Base-by-base conservation (phyloP, 2,888 invertebrate species). In the Clusia tigrina region DNA sequence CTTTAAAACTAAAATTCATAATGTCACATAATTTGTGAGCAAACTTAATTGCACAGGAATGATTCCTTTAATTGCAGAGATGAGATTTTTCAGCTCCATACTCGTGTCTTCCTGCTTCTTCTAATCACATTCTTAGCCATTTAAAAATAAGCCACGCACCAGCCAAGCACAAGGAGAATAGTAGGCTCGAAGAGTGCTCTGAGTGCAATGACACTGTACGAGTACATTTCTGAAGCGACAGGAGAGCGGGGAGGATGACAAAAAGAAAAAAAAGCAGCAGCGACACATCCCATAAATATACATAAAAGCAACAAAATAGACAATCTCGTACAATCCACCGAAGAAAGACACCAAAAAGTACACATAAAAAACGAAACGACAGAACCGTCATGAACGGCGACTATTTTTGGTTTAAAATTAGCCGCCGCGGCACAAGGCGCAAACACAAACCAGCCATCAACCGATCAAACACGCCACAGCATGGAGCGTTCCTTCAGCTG, bases 381-480 rank as follows among this genome's bases (percentile, higher is more conserved):
- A 12, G 12, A 32, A 32, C 5, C 42, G 42, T 10, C 42, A 42
- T 32, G 6, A 48, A 22, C 48, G 5, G n/a, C 42, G n/a, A 42
- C 42, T 42, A 42, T n/a, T 32, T 32, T 48, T 22, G 48, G 6
- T 18, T 22, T 20, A 48, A 48, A 48, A 48, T 48, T 48, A 48
- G 48, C 48, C 48, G 22, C 48, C 22, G 15, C 48, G 9, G 48
- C 48, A 48, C 48, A n/a, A n/a, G n/a, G n/a, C 32, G 3, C 42
- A 48, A 3, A 20, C 18, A 9, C 6, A 48, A 18, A 18, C 18
- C 18, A n/a, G n/a, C n/a, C n/a, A n/a, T n/a, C n/a, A n/a, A n/a
- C n/a, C n/a, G n/a, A n/a, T n/a, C 48, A 48, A 2, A 48, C 18
- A 20, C 48, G 3, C n/a, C n/a, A n/a, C 48, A 20, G 10, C 42